Conservation (phyloP, 2,797 vertebrate genomes). For the Spinus pinus region DNA sequence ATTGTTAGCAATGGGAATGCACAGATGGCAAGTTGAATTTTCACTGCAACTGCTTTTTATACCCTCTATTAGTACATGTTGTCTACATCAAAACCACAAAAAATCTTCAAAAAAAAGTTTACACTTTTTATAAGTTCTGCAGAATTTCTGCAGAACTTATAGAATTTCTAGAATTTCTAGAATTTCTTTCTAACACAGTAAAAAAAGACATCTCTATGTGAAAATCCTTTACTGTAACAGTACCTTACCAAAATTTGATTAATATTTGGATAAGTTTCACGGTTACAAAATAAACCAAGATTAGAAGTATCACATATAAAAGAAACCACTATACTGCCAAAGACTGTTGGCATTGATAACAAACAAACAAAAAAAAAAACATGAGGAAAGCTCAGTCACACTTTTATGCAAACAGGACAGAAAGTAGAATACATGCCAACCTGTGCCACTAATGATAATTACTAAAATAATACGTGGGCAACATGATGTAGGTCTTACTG, state of each 20-base stretch:
- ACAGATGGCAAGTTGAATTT: slow-evolving; percentile 38
- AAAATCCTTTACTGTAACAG: background rate
- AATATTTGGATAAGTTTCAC: background rate
- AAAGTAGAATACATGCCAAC: background rate
- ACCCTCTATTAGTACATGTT: background rate
- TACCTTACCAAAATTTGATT: background rate
- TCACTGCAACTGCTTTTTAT: slow-evolving; percentile 17
- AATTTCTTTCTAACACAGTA: no score
- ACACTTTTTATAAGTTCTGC: background rate
- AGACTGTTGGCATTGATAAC: background rate
- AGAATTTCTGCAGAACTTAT: slow-evolving; percentile 1
- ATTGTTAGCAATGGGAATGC: background rate
- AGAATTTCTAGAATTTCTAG: no score
- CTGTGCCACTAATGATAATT: background rate
- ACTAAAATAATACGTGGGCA: background rate
- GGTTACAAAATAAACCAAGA: background rate
- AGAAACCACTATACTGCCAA: background rate
- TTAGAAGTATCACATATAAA: background rate
- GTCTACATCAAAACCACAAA: background rate
- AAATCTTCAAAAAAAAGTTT: background rate
- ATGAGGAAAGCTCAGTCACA: background rate
- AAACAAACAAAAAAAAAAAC: background rate
- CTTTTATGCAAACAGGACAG: background rate
- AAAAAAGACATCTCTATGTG: background rate
- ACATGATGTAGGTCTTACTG: background rate